Conservation (phyloP, 2,797 vertebrate genomes). For the Myotis pilosus region DNA sequence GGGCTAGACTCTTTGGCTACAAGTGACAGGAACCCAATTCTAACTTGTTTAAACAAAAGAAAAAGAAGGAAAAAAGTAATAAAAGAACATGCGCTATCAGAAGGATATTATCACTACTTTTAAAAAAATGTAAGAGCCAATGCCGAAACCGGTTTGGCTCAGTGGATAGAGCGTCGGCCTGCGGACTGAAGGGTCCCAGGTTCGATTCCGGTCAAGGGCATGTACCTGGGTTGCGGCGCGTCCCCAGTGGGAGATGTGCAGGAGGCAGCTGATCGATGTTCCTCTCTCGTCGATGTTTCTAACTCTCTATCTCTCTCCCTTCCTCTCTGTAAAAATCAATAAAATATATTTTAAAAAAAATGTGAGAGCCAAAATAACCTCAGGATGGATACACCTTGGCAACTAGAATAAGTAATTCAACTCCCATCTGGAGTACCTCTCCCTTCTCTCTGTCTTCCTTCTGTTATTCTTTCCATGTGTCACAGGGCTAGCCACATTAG, state of each 20-base stretch:
- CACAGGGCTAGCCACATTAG: neutral
- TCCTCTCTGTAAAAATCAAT: no score
- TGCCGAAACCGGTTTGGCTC: no score
- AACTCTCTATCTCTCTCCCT: no score
- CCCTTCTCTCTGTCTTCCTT: neutral
- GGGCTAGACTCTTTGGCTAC: neutral
- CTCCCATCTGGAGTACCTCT: neutral
- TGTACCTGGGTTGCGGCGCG: no score
- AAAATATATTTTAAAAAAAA: no score
- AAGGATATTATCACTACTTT: neutral
- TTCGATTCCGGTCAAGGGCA: no score
- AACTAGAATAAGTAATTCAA: neutral
- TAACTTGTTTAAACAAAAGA: slow-evolving; percentile 29
- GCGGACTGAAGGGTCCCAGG: no score
- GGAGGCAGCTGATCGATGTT: no score
- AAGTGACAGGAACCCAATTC: neutral
- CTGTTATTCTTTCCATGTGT: neutral
- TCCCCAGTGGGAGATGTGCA: no score
- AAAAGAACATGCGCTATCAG: neutral
- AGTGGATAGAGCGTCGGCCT: no score
- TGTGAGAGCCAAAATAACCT: neutral
- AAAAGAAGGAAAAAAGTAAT: neutral
- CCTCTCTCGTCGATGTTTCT: no score
- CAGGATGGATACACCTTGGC: neutral
- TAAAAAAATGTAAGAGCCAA: neutral